phyloP scores from a whole-genome alignment of 2,113 vertebrate genomes.

The Mesoclemmys tuberculata region DNA sequence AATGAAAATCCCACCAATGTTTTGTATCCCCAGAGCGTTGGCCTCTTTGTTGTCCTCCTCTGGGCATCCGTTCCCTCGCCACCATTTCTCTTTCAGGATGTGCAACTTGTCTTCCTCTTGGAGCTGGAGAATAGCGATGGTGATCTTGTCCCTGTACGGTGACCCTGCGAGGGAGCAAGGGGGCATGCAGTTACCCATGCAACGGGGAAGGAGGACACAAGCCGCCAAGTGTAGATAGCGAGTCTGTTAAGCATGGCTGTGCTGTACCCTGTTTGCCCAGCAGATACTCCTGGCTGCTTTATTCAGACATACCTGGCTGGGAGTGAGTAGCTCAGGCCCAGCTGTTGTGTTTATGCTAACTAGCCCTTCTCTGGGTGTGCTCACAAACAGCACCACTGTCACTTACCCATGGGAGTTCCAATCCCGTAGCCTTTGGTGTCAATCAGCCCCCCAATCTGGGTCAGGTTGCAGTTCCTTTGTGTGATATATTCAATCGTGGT shows the following conservation, averaged over 20 bases:
- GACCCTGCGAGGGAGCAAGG: conserved; percentile 82
- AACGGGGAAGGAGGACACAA: neutral
- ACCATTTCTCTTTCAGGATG: conserved; percentile 98
- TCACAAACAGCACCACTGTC: rapidly evolving
- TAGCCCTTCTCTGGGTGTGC: rapidly evolving
- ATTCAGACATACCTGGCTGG: neutral
- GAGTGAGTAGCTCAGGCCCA: rapidly evolving
- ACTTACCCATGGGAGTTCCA: conserved; percentile 95
- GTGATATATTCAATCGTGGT: conserved; percentile 97
- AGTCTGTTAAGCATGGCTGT: neutral
- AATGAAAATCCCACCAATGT: conserved; percentile 97
- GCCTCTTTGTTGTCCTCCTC: conserved; percentile 94
- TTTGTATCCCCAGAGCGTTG: conserved; percentile 95
- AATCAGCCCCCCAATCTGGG: conserved; percentile 94
- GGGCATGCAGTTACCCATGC: rapidly evolving
- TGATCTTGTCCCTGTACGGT: conserved; percentile 97
- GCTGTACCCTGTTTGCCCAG: rapidly evolving
- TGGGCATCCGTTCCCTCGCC: conserved; percentile 92
- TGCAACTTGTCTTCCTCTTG: conserved; percentile 97
- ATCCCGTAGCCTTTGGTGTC: conserved; percentile 99
- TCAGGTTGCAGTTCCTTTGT: conserved; percentile 96
- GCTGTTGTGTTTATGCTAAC: neutral
- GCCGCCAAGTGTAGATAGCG: rapidly evolving
- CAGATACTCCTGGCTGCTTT: rapidly evolving
- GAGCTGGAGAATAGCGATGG: conserved; percentile 96